Evolutionary conservation across 2,888 invertebrate genomes (phyloP).

Genomic region (Phoenoteleia sp.): DNA sequence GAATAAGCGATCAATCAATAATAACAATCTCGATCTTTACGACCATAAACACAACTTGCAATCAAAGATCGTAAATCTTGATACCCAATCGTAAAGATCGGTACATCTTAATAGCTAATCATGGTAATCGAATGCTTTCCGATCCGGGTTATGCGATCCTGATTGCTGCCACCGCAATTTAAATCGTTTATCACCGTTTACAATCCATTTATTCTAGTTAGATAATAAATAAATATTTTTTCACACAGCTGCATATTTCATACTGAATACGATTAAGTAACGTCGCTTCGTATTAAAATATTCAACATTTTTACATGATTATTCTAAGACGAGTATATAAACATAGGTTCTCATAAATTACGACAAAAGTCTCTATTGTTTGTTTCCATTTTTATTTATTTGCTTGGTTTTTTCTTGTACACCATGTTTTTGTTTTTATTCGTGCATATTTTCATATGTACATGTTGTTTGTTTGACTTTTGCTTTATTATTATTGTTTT

Average conservation of each 20-base stretch:
- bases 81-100: slow-evolving; percentile 44
- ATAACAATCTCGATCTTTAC: slow-evolving; percentile 32
- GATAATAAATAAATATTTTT: slow-evolving; percentile 20
- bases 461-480: too few relatives aligned
- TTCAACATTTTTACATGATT: neutral
- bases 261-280: neutral
- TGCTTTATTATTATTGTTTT: too few relatives aligned
- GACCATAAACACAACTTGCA: slow-evolving; percentile 53
- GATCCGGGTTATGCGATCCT: neutral
- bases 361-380: too few relatives aligned
- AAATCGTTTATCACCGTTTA: slow-evolving; percentile 3
- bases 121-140: slow-evolving; percentile 15
- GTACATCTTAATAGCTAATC: slow-evolving; percentile 55
- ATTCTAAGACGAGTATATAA: neutral
- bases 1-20: slow-evolving; percentile 37
- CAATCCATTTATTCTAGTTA: slow-evolving; percentile 17
- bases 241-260: neutral
- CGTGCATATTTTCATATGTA: too few relatives aligned
- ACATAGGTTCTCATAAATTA: too few relatives aligned
- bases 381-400: too few relatives aligned
- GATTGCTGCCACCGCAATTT: slow-evolving; percentile 10
- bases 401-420: too few relatives aligned
- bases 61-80: slow-evolving; percentile 60
- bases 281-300: neutral
- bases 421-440: too few relatives aligned